A percentile compares a stretch with the other conserved stretches of the same genome.
These are phyloP conservation scores for Rhipidura dahli DNA, from an alignment of 2,113 vertebrate genomes.

Conservation along the genomic window DNA sequence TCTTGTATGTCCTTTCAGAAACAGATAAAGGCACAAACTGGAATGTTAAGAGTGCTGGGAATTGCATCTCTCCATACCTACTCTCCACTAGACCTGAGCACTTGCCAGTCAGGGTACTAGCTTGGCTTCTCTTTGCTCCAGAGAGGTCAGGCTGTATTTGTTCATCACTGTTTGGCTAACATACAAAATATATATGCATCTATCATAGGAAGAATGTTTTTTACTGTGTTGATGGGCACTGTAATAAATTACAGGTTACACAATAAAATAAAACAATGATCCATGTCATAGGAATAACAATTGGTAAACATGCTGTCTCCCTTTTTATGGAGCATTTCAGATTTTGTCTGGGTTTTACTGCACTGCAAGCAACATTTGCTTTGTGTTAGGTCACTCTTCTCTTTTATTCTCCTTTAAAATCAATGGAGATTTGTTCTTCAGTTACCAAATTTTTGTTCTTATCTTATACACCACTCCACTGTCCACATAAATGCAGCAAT, in stretches of 20 bases:
- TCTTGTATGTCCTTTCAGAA: not conserved
- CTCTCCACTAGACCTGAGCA: not conserved
- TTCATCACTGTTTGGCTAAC: not conserved
- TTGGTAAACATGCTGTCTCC: not conserved
- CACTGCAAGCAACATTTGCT: conserved; percentile 38
- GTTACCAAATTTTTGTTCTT: not conserved
- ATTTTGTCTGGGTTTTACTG: conserved; percentile 17
- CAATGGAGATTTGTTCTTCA: not conserved
- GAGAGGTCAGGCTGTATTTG: not conserved
- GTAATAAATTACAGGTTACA: conserved; percentile 23
- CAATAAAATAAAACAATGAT: not conserved
- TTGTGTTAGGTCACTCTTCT: conserved; percentile 31
- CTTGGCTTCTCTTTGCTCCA: not conserved
- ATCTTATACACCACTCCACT: not conserved
- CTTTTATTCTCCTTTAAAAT: conserved; percentile 8
- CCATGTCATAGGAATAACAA: not conserved
- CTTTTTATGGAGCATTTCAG: conserved; percentile 14
- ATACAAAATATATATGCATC: not conserved
- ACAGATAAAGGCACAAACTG: not conserved
- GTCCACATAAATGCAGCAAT: not conserved
- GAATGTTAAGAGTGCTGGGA: not conserved
- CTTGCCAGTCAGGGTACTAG: not conserved
- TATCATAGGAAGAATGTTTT: not conserved
- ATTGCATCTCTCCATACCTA: not conserved
- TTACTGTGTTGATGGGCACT: not conserved